Percentiles rank a stretch among this genome's conserved stretches.
These are phyloP conservation scores for Drosophila nigrodunni DNA, from an alignment of 1,140 invertebrate species.

Conservation along the genomic window DNA sequence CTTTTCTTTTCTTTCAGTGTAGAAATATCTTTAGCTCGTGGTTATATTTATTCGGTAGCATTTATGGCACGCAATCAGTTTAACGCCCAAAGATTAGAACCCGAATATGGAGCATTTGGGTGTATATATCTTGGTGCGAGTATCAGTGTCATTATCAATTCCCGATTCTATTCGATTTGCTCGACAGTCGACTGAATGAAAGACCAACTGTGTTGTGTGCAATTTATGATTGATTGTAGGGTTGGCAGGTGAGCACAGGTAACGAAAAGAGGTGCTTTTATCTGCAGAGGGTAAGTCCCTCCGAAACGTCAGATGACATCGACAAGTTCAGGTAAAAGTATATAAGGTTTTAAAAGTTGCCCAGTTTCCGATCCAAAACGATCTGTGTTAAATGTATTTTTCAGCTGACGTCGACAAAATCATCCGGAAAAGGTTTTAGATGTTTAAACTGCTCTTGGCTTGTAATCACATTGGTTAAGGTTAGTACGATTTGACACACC, in stretches of 20 bases:
- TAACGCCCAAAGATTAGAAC: conserved; percentile 30
- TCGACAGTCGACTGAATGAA: conserved; percentile 9
- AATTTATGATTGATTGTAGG: conserved; percentile 53
- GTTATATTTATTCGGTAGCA: conserved; percentile 22
- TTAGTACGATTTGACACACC: conserved; percentile 2
- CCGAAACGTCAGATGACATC: too few species aligned
- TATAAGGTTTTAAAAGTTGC: not conserved
- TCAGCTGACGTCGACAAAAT: conserved; percentile 37
- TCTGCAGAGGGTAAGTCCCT: not conserved
- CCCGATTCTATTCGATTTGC: conserved; percentile 17
- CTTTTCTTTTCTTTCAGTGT: not conserved
- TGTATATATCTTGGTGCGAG: conserved; percentile 11
- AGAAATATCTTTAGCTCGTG: not conserved
- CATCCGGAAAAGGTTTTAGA: not conserved
- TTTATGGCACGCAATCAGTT: conserved; percentile 36
- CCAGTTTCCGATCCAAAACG: not conserved
- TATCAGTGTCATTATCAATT: conserved; percentile 62
- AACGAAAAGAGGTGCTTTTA: conserved; percentile 7
- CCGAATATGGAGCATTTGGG: conserved; percentile 9
- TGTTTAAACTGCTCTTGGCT: not conserved
- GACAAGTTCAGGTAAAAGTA: not conserved
- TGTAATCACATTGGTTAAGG: conserved; percentile 18
- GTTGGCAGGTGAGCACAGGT: not conserved
- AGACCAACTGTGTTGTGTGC: conserved; percentile 37
- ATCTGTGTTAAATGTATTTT: conserved; percentile 6